phyloP scores from a whole-genome alignment of 2,113 vertebrate genomes.

The Cyphotilapia sp. region DNA sequence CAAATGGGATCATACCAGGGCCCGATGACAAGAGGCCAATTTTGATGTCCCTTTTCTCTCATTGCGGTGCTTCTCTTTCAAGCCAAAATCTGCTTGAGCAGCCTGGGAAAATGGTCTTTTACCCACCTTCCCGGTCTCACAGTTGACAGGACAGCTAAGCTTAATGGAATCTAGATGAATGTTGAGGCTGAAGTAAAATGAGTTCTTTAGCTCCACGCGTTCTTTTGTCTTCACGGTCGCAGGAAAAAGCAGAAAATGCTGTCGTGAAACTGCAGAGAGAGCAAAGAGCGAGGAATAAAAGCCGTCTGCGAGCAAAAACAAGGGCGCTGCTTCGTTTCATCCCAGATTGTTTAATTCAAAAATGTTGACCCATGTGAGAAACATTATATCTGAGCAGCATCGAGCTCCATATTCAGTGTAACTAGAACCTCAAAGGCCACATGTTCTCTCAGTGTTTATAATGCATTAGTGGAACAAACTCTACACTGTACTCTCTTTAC shows the following conservation, averaged over 20 bases:
- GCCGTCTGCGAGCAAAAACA: slow-evolving; percentile 16
- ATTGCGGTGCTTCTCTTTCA: slow-evolving; percentile 61
- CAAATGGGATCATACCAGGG: slow-evolving; percentile 67
- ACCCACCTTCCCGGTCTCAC: slow-evolving; percentile 33
- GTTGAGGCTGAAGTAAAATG: slow-evolving; percentile 27
- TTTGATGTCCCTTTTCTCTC: slow-evolving; percentile 72
- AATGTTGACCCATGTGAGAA: slow-evolving; percentile 65
- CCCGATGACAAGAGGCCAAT: slow-evolving; percentile 72
- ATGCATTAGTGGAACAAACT: slow-evolving; percentile 74
- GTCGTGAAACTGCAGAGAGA: not conserved
- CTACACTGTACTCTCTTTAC: slow-evolving; percentile 68
- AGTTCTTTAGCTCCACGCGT: slow-evolving; percentile 1
- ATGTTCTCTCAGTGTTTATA: slow-evolving; percentile 61
- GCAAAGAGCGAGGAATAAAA: slow-evolving; percentile 20
- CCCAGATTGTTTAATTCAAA: slow-evolving; percentile 64
- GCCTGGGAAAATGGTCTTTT: slow-evolving; percentile 69
- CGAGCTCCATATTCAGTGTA: slow-evolving; percentile 60
- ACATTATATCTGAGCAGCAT: slow-evolving; percentile 62
- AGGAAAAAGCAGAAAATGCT: not conserved
- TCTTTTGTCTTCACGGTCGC: slow-evolving; percentile 31
- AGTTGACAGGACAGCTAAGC: slow-evolving; percentile 38
- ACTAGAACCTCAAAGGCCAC: slow-evolving; percentile 68
- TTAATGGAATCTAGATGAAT: slow-evolving; percentile 33
- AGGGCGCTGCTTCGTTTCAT: slow-evolving; percentile 50
- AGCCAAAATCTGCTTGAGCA: slow-evolving; percentile 56